Evolutionary conservation across 2,113 vertebrate species (phyloP).

Genomic region (Irena cyanogastra): DNA sequence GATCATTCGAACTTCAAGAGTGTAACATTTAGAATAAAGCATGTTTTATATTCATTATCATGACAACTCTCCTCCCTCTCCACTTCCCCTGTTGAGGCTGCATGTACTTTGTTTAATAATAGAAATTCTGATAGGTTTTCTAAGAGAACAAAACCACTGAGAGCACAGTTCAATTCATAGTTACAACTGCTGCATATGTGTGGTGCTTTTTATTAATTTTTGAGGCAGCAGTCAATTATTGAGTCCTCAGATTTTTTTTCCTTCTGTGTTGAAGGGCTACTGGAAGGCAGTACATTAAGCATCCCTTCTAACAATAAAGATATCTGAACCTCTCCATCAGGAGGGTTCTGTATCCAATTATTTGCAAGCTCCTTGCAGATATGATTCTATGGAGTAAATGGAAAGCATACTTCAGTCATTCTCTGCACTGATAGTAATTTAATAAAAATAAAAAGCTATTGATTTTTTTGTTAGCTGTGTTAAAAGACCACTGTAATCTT

Average conservation of each 20-base stretch:
- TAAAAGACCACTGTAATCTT: conserved; percentile 33
- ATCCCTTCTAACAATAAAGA: conserved; percentile 3
- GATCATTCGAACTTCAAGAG: not conserved
- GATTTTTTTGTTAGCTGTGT: conserved; percentile 38
- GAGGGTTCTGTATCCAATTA: conserved; percentile 28
- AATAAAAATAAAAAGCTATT: conserved; percentile 57
- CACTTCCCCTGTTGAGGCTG: not conserved
- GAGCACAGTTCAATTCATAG: not conserved
- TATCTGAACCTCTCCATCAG: not conserved
- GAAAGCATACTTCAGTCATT: conserved; percentile 35
- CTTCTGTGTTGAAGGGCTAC: not conserved
- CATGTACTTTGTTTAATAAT: not conserved
- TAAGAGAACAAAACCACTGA: conserved; percentile 18
- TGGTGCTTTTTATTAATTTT: conserved; percentile 31
- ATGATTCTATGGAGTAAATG: conserved; percentile 1
- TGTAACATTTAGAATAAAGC: not conserved
- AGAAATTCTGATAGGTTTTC: conserved; percentile 8
- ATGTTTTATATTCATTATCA: not conserved
- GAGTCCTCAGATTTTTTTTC: not conserved
- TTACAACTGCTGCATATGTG: not conserved
- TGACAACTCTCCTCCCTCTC: not conserved
- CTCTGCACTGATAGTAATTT: conserved; percentile 36
- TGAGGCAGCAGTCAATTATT: conserved; percentile 26
- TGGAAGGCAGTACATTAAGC: not conserved
- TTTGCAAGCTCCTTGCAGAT: conserved; percentile 25